Evolutionary conservation across 2,888 invertebrate species (phyloP).

Genomic region (Zygaena filipendulae): DNA sequence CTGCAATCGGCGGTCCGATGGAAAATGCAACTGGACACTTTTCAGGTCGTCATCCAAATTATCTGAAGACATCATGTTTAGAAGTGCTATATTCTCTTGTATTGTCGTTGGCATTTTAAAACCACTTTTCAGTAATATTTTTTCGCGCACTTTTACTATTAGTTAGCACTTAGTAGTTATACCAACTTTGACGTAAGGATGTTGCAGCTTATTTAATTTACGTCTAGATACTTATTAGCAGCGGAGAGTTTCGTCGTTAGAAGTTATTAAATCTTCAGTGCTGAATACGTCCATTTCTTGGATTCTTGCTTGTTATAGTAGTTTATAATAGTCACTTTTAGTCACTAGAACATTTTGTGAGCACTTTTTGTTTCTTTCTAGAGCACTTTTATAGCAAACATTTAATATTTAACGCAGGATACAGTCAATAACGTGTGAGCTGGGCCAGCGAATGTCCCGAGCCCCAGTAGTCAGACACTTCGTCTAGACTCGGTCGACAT

Average conservation of each 20-base stretch:
- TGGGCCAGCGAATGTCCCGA: conserved; percentile 44
- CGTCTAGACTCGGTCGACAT: conserved; percentile 54
- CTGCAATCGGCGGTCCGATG: conserved; percentile 73
- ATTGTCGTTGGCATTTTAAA: conserved; percentile 52
- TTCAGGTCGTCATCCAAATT: conserved; percentile 93
- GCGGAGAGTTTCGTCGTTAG: conserved; percentile 9
- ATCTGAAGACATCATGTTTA: conserved; percentile 77
- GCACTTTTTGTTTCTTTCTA: too few relatives aligned
- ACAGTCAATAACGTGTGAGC: conserved; percentile 52
- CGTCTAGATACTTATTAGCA: conserved; percentile 30
- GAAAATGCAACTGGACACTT: conserved; percentile 90
- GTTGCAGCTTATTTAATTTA: conserved; percentile 19
- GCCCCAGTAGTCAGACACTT: conserved; percentile 34
- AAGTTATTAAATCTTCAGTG: too few relatives aligned
- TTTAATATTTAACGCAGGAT: too few relatives aligned
- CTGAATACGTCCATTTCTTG: too few relatives aligned
- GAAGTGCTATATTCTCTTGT: conserved; percentile 62
- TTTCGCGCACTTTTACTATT: conserved; percentile 15
- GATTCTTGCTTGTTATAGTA: conserved; percentile 12
- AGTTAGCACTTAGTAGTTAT: conserved; percentile 18
- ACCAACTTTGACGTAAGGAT: conserved; percentile 5
- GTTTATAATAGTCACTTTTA: conserved; percentile 32
- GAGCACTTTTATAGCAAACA: too few relatives aligned
- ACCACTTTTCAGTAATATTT: too few relatives aligned
- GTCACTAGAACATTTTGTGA: too few relatives aligned